Base-by-base conservation (phyloP, 2,113 vertebrate genomes). In the Acrocephalus arundinaceus region DNA sequence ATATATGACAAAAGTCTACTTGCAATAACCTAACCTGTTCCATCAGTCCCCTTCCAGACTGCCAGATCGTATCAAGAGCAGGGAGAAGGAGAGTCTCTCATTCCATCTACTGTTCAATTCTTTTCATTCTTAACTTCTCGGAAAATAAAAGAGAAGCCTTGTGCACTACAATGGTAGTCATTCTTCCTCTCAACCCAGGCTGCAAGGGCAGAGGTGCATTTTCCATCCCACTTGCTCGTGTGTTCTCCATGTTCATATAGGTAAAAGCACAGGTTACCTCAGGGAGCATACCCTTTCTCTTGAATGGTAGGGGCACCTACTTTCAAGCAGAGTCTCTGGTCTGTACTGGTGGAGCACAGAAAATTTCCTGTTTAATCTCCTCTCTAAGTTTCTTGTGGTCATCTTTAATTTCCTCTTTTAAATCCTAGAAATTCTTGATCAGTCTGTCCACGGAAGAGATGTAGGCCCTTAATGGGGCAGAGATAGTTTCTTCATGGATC, bases 401-500 rank as follows among this genome's bases (percentile, higher is more conserved):
- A 7, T 76, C 11, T 51, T 51, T 21, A 45, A 52, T 52, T 51
- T 67, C 54, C 31, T 68, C 62, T 43, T 67, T 37, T 45, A 52
- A 52, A 51, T 68, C 37, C 37, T 33, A 14, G 46, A 68, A 52
- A 52, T 37, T 51, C 37, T 45, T 86, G 37, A 18, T 49, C 41
- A 66, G 51, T 41, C 43, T 75, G 65, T 49, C 61, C 35, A 57
- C 1, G 1, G 22, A 77, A 37, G 33, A 77, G 17, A 52, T 12
- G 14, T 33, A 59, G 54, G 22, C 33, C 27, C 11, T 45, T 37
- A 52, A 45, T 0, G 0, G 11, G 33, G 20, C 4, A 8, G 14
- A 43, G 45, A 43, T 8, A 35, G 10, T 51, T 86, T 59, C 21
- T 59, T 52, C 54, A 18, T 35, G 27, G 7, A 41, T 61, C 17